Base-by-base conservation (phyloP, 1,140 invertebrate species). In the Schlechtendalia chinensis region DNA sequence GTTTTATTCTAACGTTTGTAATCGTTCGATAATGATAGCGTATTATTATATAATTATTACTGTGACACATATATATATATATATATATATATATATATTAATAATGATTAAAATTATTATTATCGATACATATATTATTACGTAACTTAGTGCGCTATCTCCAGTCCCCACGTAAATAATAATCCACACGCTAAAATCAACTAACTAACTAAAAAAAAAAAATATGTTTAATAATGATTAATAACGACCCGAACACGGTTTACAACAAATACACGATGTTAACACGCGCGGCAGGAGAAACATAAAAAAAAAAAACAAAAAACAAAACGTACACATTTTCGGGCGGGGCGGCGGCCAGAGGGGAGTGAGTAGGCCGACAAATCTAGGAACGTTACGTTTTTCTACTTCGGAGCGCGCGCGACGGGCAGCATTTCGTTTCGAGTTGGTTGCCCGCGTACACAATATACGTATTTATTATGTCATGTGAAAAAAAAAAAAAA, bases 1-100 rank as follows among this genome's bases (percentile, higher is more conserved):
- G 56, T 77, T 59, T 77, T 77, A 77, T 77, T 77, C 74, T 77
- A 77, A 77, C 74, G 45, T n/a, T 61, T 61, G 56, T 75, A 75
- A 59, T 75, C 50, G 29, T 77, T 56, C n/a, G 72, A 74, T 56
- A 75, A 75, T 75, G 29, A 75, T 75, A 75, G 72, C 72, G n/a
- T 58, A 75, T 47, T n/a, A n/a, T 39, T 69, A 69, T 56, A 50
- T 39, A 61, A 61, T 77, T 61, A 45, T 47, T 77, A 59, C 27
- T 39, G 56, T 77, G 74, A 77, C 47, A 77, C 61, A 61, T 77
- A n/a, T n/a, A n/a, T n/a, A n/a, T n/a, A n/a, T n/a, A n/a, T n/a
- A n/a, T n/a, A n/a, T n/a, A n/a, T n/a, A n/a, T n/a, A n/a, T n/a
- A n/a, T n/a, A n/a, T n/a, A n/a, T n/a, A n/a, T n/a, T n/a, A n/a